These are phyloP conservation scores for Spilogale gracilis DNA, from an alignment of 2,113 vertebrate genomes.

Conservation along the genomic window DNA sequence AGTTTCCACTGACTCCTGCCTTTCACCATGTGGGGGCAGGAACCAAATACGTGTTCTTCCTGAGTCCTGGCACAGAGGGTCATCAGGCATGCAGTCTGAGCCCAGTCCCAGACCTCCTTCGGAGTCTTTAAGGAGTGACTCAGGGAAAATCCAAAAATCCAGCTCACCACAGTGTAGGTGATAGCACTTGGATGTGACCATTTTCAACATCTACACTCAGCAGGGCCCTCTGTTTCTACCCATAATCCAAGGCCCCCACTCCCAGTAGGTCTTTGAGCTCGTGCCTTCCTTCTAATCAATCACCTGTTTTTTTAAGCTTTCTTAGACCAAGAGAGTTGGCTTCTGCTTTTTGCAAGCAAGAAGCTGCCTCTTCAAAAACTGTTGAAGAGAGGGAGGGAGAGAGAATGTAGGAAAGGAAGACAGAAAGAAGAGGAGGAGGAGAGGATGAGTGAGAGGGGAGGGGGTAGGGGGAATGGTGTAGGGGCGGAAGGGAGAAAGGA, in stretches of 20 bases:
- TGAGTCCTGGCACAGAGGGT: not conserved
- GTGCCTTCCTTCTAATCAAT: not conserved
- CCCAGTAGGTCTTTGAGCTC: not conserved
- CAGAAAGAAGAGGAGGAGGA: not conserved
- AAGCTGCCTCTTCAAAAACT: not conserved
- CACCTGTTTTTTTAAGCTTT: not conserved
- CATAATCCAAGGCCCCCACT: accelerated
- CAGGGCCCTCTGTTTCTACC: not conserved
- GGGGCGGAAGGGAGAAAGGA: not conserved
- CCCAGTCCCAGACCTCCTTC: not conserved
- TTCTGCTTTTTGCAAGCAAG: not conserved
- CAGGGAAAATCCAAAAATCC: not conserved
- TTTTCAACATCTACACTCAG: not conserved
- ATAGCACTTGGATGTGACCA: not conserved
- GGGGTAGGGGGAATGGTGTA: not conserved
- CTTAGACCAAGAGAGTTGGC: not conserved
- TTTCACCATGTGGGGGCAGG: not conserved
- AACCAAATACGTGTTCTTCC: not conserved
- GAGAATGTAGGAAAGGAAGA: not conserved
- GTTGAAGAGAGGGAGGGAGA: not conserved
- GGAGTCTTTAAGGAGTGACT: not conserved
- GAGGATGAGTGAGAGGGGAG: too few species aligned
- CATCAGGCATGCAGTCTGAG: not conserved
- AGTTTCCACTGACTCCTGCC: not conserved
- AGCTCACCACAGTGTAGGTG: not conserved